A percentile compares a stretch with the other conserved stretches of the same genome.
Evolutionary conservation across 2,888 invertebrate genomes (phyloP).

Genomic region (Eumerus sabulonum): DNA sequence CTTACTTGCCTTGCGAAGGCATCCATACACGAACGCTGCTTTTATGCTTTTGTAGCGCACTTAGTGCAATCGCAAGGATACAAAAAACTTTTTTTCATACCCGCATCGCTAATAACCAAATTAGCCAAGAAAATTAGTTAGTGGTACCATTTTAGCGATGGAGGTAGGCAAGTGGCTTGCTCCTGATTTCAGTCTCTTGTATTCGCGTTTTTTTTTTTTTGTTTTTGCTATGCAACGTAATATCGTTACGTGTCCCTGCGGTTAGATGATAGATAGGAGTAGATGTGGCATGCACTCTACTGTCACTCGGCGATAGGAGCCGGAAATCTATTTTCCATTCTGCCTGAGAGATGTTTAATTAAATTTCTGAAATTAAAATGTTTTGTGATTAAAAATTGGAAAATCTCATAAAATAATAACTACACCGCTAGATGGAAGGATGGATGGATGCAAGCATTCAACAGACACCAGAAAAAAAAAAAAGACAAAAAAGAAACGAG

Average conservation of each 20-base stretch:
- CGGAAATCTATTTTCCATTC: slow-evolving; percentile 56
- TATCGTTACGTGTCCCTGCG: slow-evolving; percentile 24
- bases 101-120: slow-evolving; percentile 46
- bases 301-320: slow-evolving; percentile 65
- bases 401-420: slow-evolving; percentile 73
- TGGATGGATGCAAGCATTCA: background rate
- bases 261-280: too few species aligned
- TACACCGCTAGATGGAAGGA: slow-evolving; percentile 49
- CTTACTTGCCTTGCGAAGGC: slow-evolving; percentile 12
- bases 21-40: slow-evolving; percentile 7
- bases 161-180: slow-evolving; percentile 37
- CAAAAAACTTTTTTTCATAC: slow-evolving; percentile 29
- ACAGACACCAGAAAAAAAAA: background rate
- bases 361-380: slow-evolving; percentile 79
- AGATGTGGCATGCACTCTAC: slow-evolving; percentile 59
- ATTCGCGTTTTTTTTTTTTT: background rate
- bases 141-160: slow-evolving; percentile 39
- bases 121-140: slow-evolving; percentile 62
- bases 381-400: slow-evolving; percentile 79
- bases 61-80: slow-evolving; percentile 52
- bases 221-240: background rate
- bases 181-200: slow-evolving; percentile 25
- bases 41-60: slow-evolving; percentile 3
- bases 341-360: slow-evolving; percentile 77
- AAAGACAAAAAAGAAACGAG: slow-evolving; percentile 30